A percentile compares a stretch with the other conserved stretches of the same genome.
Conservation (phyloP, 35 echinoderm and acorn worm species). For the Apostichopus japonicus region DNA sequence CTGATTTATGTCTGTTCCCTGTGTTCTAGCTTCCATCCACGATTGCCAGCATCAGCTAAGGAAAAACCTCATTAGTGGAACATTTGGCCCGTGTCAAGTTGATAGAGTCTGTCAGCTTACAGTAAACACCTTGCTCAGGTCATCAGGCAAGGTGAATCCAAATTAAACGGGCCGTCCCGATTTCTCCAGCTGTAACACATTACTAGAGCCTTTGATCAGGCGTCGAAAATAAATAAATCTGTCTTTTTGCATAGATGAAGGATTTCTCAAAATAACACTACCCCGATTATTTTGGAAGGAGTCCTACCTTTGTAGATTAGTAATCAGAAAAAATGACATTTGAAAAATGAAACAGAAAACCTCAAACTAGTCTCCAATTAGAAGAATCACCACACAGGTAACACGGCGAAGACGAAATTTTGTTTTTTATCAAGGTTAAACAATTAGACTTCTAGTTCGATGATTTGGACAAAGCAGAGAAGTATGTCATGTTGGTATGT, state of each 20-base stretch:
- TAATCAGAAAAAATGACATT: neutral
- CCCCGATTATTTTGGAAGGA: slow-evolving; percentile 33
- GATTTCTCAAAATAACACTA: slow-evolving; percentile 24
- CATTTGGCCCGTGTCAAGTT: slow-evolving; percentile 59
- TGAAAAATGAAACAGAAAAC: neutral
- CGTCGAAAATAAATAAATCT: slow-evolving; percentile 51
- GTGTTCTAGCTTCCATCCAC: neutral
- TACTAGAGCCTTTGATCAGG: slow-evolving; percentile 50
- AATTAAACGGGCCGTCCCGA: slow-evolving; percentile 59
- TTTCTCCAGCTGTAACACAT: slow-evolving; percentile 61
- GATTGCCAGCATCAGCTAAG: neutral
- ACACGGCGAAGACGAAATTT: neutral
- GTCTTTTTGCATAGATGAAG: slow-evolving; percentile 19
- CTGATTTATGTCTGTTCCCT: slow-evolving; percentile 46
- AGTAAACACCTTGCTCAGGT: slow-evolving; percentile 56
- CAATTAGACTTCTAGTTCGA: neutral
- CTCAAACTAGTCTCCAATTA: too few relatives aligned
- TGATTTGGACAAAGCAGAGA: slow-evolving; percentile 10
- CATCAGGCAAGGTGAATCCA: slow-evolving; percentile 50
- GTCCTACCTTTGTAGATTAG: neutral
- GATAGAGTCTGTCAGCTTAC: slow-evolving; percentile 48
- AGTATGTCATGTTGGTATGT: slow-evolving; percentile 42
- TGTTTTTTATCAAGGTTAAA: neutral
- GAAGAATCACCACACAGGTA: neutral
- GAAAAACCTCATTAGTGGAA: slow-evolving; percentile 51